Evolutionary conservation across 2,797 vertebrate species (phyloP), one percentile per base, ranked within the genome.

Genomic region (Myotis pilosus): DNA sequence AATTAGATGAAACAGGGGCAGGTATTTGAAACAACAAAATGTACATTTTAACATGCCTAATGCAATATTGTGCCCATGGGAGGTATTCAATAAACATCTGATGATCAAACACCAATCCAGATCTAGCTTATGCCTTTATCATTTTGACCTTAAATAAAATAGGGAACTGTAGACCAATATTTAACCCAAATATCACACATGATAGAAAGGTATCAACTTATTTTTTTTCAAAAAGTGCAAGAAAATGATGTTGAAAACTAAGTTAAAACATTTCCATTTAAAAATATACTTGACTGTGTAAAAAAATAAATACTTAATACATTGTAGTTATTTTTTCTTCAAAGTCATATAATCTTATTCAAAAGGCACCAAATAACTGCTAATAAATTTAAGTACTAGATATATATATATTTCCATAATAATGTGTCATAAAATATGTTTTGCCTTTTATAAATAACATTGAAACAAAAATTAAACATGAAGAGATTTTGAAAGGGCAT

Each of bases 191-290:
- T 11, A 47, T 57, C 13, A 80, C 9, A 20, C 23, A 74, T 62
- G 8, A 25, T 30, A 94, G 19, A 64, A 16, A 81, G 13, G 38
- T 28, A 80, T 38, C 5, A n/a, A 84, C 6, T 76, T n/a, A 53
- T 17, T 55, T 57, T 41, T 78, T 96, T 72, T 33, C 44, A 4
- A 81, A 84, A 74, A 68, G 8, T 51, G 5, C 53, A 87, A 57
- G 51, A 36, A 69, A 87, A 8, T 66, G 38, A 8, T 66, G 38
- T 10, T 60, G 13, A 4, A 68, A 86, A 87, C 22, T 76, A 92
- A 92, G 28, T 79, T 38, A 83, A 90, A 94, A 64, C 57, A 76
- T 88, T 92, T 80, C 15, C 47, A 62, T 51, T 79, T 87, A 36
- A 41, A 84, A 16, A 87, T 64, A 16, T 44, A 66, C 38, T 15